These are phyloP conservation scores for Coleophora deauratella DNA, from an alignment of 2,888 invertebrate genomes.

Conservation along the genomic window DNA sequence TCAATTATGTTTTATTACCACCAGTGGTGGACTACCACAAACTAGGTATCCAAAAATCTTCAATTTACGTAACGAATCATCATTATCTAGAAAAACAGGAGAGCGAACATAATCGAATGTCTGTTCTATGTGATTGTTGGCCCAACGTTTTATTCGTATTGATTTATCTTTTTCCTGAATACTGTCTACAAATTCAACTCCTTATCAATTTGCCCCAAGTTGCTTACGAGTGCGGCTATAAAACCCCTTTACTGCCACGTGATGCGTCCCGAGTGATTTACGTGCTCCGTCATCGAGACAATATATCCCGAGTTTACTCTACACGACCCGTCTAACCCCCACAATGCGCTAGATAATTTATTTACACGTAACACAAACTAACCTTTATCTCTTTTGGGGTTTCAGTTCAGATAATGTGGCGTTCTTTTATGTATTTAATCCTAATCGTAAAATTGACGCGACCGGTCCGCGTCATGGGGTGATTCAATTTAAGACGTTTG, in stretches of 20 bases:
- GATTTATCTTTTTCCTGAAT: background rate
- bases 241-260: conserved; percentile 50
- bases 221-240: conserved; percentile 39
- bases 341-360: conserved; percentile 63
- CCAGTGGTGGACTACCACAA: too few species aligned
- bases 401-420: conserved; percentile 64
- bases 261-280: conserved; percentile 58
- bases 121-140: too few species aligned
- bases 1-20: too few species aligned
- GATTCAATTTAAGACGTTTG: conserved; percentile 32
- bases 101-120: too few species aligned
- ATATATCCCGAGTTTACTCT: conserved; percentile 58
- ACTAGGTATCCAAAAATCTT: too few species aligned
- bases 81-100: too few species aligned
- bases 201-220: conserved; percentile 42
- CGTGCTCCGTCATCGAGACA: conserved; percentile 37
- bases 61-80: too few species aligned
- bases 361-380: conserved; percentile 60
- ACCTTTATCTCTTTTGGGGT: conserved; percentile 63
- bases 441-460: conserved; percentile 52
- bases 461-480: conserved; percentile 47
- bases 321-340: conserved; percentile 44
- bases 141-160: background rate
- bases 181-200: conserved; percentile 8
- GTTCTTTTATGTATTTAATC: conserved; percentile 50